Base-by-base conservation (phyloP, 2,113 vertebrate species). In the Mirounga angustirostris region DNA sequence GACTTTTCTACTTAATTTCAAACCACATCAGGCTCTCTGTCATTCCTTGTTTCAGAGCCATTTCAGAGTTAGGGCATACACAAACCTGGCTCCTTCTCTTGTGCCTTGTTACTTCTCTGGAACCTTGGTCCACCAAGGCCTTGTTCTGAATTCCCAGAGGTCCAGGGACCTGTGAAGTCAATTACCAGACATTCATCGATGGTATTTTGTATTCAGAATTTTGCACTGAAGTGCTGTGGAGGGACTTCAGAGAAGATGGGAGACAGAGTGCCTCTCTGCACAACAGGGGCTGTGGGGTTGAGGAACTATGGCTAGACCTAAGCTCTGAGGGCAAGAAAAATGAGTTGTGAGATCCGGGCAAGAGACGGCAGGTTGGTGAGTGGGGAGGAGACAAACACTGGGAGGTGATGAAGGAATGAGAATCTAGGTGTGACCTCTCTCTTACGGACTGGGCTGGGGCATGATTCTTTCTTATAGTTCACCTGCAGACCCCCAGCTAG, bases 401-500 rank as follows among this genome's bases (percentile, higher is more conserved):
- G 71, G 88, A 52, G 56, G 65, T 78, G 67, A 52, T 59, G 65
- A 81, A 91, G 65, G 26, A 61, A 50, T 52, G 61, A 58, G 65
- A 91, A 15, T 89, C 65, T 26, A n/a, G 33, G 19, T 81, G 7
- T 65, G 52, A 81, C 18, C 14, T 95, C 30, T 95, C 30, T 76
- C 16, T 93, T 61, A 91, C 0, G 3, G 63, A 88, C 1, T 4
- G n/a, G 65, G 40, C 67, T 73, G 87, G 26, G 54, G 18, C 8
- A 76, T 63, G 56, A 79, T 93, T 89, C 87, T 94, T 93, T 90
- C 84, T 96, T 96, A 59, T 14, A 98, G 98, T 91, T 97, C 95
- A 91, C 8, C 96, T 94, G 36, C 94, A 97, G 96, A 98, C n/a
- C 78, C 2, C 0, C 96, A 33, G n/a, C 94, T 97, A 92, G 92